Percentiles rank a stretch among this genome's conserved stretches.
Conservation (phyloP, 2,113 vertebrate genomes). For the Falco punctatus region DNA sequence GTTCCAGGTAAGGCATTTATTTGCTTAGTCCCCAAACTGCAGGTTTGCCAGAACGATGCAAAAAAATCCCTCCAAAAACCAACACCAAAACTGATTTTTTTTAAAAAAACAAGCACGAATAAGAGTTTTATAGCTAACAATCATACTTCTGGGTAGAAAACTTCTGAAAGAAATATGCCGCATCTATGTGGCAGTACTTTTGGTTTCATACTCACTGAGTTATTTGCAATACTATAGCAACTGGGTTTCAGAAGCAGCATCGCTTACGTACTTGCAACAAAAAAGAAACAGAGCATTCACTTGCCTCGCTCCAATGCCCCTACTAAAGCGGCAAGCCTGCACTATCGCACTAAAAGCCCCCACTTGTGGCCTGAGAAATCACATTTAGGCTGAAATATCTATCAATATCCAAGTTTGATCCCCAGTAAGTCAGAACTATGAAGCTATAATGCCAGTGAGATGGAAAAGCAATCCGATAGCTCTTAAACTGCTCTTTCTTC, state of each 20-base stretch:
- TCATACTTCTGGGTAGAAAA: background rate
- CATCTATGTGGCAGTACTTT: background rate
- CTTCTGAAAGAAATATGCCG: background rate
- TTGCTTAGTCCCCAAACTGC: background rate
- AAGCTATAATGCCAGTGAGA: background rate
- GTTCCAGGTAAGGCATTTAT: background rate
- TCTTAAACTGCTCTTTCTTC: slow-evolving; percentile 10
- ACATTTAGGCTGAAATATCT: background rate
- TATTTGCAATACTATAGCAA: background rate
- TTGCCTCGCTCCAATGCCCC: rapidly evolving
- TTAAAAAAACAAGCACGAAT: background rate
- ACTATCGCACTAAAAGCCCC: background rate
- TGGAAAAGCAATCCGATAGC: background rate
- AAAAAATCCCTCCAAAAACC: too few relatives aligned
- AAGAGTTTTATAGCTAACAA: background rate
- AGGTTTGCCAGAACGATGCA: background rate
- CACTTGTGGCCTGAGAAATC: background rate
- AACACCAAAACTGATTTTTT: too few relatives aligned
- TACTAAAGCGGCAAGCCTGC: background rate
- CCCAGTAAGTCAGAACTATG: background rate
- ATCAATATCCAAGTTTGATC: background rate
- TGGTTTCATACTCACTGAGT: background rate
- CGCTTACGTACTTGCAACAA: rapidly evolving
- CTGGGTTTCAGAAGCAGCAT: background rate
- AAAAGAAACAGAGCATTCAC: background rate